Conservation (phyloP, 2,113 vertebrate species). For the Ibidorhyncha struthersii region DNA sequence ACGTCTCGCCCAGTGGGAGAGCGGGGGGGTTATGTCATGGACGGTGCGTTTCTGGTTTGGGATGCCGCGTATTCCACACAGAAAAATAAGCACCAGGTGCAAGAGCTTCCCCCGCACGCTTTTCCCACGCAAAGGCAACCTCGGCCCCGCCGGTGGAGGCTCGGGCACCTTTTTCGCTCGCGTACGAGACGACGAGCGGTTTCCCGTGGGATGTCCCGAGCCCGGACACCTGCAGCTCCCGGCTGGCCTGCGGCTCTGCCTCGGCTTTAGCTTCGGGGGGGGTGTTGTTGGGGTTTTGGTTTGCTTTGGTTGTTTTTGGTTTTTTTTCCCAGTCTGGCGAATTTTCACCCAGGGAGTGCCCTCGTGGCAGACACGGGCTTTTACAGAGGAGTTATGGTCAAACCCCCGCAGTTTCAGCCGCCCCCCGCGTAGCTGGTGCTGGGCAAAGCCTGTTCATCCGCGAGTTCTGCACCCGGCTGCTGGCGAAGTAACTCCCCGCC, state of each 20-base stretch:
- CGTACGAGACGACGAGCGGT: accelerated
- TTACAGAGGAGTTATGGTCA: not conserved
- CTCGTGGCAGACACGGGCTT: not conserved
- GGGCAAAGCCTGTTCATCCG: not conserved
- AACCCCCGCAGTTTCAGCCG: not conserved
- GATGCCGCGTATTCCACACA: not conserved
- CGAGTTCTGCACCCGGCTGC: not conserved
- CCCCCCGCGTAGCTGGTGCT: not conserved
- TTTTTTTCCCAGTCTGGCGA: not conserved
- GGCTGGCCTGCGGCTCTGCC: not conserved
- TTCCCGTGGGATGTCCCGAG: not conserved
- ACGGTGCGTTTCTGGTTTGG: not conserved
- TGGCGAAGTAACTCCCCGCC: not conserved
- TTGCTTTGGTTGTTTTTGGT: too few relatives aligned
- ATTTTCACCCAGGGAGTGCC: not conserved
- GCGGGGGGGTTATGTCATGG: accelerated
- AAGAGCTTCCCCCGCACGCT: not conserved
- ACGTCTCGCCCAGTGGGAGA: not conserved
- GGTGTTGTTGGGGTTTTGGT: too few relatives aligned
- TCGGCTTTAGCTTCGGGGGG: not conserved
- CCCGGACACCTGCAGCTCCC: not conserved
- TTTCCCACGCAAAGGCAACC: not conserved
- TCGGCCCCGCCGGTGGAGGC: not conserved
- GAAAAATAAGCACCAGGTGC: not conserved
- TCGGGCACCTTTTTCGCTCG: not conserved